Base-by-base conservation (phyloP, 2,113 vertebrate genomes). In the Puma concolor region DNA sequence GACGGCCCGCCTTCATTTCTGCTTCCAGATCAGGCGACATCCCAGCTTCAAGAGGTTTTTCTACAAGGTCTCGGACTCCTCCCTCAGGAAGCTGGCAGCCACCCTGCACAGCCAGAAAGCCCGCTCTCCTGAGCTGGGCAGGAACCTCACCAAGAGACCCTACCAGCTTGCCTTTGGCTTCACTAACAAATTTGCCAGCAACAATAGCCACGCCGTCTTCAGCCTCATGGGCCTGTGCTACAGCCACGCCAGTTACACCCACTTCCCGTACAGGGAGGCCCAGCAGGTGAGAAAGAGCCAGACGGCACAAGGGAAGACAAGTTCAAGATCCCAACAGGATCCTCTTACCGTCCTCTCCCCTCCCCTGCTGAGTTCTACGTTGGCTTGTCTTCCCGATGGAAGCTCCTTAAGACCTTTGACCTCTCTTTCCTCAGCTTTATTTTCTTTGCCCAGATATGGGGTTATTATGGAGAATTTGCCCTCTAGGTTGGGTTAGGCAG, bases 151-250 rank as follows among this genome's bases (percentile, higher is more conserved):
- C 23, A 98, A 99, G 96, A 98, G 99, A 48, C 98, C 98, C 92
- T 98, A 99, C 97, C 99, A 99, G 25, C 99, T 99, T 33, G 98
- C 99, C 0, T 98, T 99, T 0, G 99, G 99, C 60, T 99, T 99
- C n/a, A 99, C 99, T 0, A 99, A 99, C 96, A 99, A 96, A 90
- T 97, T 99, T 33, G 99, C 99, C 0, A 98, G 98, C 4, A 99
- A 99, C 79, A 99, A 99, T 50, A 98, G 92, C 86, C 99, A 99
- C 54, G 94, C 99, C 0, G 88, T 99, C 3, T 98, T 99, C 38
- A 98, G 99, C 95, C 98, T 99, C 93, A 99, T 99, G 89, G 99
- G 99, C 89, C 99, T 99, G 29, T 98, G 98, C 5, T 99, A 99
- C 92, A 97, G 99, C 13, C 98, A 98, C 1, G 99, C 99, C 41